Percentiles rank a stretch among this genome's conserved stretches.
These are phyloP conservation scores for Microtus montanus DNA, from an alignment of 2,113 vertebrate species.

Conservation along the genomic window DNA sequence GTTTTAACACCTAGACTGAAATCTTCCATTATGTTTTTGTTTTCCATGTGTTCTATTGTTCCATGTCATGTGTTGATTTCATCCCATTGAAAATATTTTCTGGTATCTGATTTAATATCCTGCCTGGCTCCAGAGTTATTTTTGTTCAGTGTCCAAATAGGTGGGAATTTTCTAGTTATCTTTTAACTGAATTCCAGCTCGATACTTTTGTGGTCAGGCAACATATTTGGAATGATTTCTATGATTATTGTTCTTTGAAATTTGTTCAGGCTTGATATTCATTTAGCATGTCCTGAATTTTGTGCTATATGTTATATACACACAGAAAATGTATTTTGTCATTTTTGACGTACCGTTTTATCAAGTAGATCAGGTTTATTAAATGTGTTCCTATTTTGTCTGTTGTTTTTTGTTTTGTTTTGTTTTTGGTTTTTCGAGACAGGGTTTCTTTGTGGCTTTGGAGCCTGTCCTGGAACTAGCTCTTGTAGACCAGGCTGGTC, in stretches of 20 bases:
- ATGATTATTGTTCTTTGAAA: not conserved
- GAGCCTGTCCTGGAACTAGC: too few relatives aligned
- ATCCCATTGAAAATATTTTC: not conserved
- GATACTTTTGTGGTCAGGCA: not conserved
- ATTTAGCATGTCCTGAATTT: not conserved
- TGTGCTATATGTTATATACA: not conserved
- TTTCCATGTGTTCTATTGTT: not conserved
- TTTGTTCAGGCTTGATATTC: not conserved
- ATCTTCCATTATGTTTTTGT: not conserved
- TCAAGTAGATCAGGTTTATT: not conserved
- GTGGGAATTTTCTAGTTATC: not conserved
- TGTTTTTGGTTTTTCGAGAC: too few relatives aligned
- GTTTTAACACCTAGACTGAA: not conserved
- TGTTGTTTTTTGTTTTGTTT: not conserved
- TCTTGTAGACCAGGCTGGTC: too few relatives aligned
- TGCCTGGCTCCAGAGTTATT: not conserved
- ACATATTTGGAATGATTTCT: not conserved
- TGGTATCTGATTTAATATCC: not conserved
- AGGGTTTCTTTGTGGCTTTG: too few relatives aligned
- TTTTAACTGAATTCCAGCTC: not conserved
- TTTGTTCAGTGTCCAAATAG: not conserved
- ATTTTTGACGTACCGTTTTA: not conserved
- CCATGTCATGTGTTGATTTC: not conserved
- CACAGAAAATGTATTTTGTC: not conserved
- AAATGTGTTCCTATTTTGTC: not conserved